A percentile compares a stretch with the other conserved stretches of the same genome.
Evolutionary conservation across 2,888 invertebrate genomes (phyloP).

Genomic region (Falcaria lacertinaria): DNA sequence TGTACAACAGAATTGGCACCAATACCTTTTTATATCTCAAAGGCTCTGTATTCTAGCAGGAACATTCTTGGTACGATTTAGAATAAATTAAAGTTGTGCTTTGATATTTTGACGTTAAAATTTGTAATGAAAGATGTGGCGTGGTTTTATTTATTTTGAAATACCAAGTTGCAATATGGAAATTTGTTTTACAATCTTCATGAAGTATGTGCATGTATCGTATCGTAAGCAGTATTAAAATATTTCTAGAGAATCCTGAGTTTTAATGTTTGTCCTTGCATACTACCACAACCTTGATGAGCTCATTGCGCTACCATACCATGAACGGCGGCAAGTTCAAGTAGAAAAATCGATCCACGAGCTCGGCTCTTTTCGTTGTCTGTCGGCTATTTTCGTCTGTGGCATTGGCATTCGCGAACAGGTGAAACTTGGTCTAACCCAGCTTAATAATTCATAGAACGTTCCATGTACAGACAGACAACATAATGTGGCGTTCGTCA

Average conservation of each 20-base stretch:
- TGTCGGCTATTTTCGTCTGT: slow-evolving; percentile 30
- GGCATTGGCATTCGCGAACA: slow-evolving; percentile 34
- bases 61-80: too few species aligned
- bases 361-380: slow-evolving; percentile 33
- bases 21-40: too few species aligned
- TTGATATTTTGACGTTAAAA: too few species aligned
- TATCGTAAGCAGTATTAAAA: neutral
- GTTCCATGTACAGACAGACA: slow-evolving; percentile 17
- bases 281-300: slow-evolving; percentile 33
- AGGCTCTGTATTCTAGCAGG: too few species aligned
- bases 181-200: too few species aligned
- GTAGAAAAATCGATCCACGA: slow-evolving; percentile 57
- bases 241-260: slow-evolving; percentile 12
- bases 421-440: slow-evolving; percentile 18
- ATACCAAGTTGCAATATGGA: too few species aligned
- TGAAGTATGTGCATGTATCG: too few species aligned
- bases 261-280: slow-evolving; percentile 19
- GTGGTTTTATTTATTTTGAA: too few species aligned
- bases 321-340: slow-evolving; percentile 52
- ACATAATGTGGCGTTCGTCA: neutral
- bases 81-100: too few species aligned
- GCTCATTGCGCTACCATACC: slow-evolving; percentile 35
- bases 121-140: too few species aligned
- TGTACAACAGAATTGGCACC: too few species aligned
- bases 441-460: slow-evolving; percentile 25